Evolutionary conservation across 2,888 invertebrate genomes (phyloP).

Genomic region (Frankliniella fusca): DNA sequence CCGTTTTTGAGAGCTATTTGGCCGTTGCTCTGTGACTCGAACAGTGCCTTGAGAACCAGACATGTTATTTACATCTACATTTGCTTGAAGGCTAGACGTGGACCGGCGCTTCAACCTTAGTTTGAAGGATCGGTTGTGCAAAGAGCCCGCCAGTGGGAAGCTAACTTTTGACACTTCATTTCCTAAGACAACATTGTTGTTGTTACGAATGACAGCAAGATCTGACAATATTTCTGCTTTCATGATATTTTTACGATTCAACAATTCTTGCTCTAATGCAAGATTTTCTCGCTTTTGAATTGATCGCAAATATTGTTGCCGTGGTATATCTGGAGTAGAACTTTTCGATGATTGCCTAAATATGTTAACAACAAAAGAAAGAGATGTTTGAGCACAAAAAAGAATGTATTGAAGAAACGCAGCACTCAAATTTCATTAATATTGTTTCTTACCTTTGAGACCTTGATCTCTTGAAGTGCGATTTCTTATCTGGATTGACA

Average conservation of each 20-base stretch:
- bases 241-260: neutral
- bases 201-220: conserved; percentile 2
- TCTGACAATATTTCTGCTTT: conserved; percentile 15
- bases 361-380: neutral
- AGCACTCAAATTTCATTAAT: neutral
- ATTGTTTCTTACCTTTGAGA: neutral
- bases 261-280: neutral
- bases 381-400: neutral
- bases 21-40: neutral
- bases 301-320: neutral
- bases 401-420: neutral
- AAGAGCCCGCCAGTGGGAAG: neutral
- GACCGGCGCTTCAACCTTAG: neutral
- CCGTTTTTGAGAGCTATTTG: neutral
- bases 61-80: neutral
- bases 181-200: conserved; percentile 3
- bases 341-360: neutral
- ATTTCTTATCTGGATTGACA: neutral
- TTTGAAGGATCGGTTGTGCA: neutral
- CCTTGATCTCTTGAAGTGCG: neutral
- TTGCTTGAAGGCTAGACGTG: neutral
- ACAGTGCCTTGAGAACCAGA: neutral
- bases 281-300: conserved; percentile 1
- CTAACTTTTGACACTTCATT: neutral
- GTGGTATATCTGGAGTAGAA: neutral